Percentiles rank a stretch among this genome's conserved stretches.
Conservation (phyloP, 53 echinoderm and acorn worm genomes). For the Arbacia lixula region DNA sequence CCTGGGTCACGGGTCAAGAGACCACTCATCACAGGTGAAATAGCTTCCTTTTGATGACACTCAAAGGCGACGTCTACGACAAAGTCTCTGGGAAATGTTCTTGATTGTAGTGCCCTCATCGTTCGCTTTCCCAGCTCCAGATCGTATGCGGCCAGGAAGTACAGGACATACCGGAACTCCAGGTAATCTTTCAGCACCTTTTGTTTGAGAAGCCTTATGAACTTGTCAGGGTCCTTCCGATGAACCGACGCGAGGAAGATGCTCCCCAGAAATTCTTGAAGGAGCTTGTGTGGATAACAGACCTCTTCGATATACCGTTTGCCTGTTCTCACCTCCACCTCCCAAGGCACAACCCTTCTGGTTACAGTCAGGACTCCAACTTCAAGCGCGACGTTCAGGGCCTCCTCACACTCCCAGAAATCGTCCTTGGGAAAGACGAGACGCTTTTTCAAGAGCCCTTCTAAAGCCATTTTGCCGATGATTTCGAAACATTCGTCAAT, state of each 20-base stretch:
- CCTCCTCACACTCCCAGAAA: neutral
- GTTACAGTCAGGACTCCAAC: conserved; percentile 10
- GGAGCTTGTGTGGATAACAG: conserved; percentile 14
- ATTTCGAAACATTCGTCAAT: conserved; percentile 6
- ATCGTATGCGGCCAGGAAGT: conserved; percentile 10
- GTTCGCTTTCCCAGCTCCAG: neutral
- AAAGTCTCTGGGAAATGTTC: neutral
- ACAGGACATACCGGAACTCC: conserved; percentile 8
- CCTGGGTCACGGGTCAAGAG: neutral
- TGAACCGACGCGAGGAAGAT: neutral
- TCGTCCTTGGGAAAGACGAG: neutral
- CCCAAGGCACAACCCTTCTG: conserved; percentile 4
- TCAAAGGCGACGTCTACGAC: conserved; percentile 21
- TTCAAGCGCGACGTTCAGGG: neutral
- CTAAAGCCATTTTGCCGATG: neutral
- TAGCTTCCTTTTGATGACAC: conserved; percentile 12
- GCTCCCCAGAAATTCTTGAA: conserved; percentile 26
- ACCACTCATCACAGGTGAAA: neutral
- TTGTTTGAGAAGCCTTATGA: neutral
- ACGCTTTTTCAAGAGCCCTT: conserved; percentile 1
- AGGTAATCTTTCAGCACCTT: conserved; percentile 1
- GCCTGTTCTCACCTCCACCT: neutral
- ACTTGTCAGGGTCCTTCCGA: neutral
- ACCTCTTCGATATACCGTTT: conserved; percentile 13
- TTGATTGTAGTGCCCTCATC: neutral